Conservation (phyloP, 2,797 vertebrate genomes). For the Takifugu ocellatus region DNA sequence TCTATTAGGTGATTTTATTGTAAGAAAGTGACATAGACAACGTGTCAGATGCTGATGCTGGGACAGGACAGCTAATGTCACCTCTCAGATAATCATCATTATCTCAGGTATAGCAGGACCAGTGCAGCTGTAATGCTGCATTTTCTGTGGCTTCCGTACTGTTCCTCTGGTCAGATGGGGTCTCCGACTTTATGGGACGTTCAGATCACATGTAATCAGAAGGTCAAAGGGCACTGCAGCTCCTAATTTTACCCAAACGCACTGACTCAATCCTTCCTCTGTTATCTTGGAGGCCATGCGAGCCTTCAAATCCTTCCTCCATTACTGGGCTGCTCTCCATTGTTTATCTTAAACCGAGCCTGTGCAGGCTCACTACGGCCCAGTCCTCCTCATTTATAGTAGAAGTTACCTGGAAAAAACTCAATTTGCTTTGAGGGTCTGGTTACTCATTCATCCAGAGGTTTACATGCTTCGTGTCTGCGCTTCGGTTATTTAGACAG, state of each 20-base stretch:
- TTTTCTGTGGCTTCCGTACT: too few species aligned
- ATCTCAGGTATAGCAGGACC: neutral
- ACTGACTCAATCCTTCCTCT: neutral
- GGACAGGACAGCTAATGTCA: too few species aligned
- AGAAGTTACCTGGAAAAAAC: too few species aligned
- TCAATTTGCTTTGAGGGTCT: neutral
- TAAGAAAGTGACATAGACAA: too few species aligned
- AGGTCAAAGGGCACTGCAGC: constrained; percentile 13
- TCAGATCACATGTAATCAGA: constrained; percentile 13
- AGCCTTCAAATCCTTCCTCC: constrained; percentile 1
- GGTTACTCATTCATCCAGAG: constrained; percentile 1
- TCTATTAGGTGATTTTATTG: too few species aligned
- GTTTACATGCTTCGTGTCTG: too few species aligned
- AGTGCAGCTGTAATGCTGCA: neutral
- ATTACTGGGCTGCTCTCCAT: neutral
- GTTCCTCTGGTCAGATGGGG: neutral
- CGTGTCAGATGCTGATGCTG: too few species aligned
- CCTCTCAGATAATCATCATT: too few species aligned
- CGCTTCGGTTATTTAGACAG: too few species aligned
- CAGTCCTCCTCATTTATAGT: neutral
- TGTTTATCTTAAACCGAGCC: neutral
- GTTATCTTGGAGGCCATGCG: constrained; percentile 3
- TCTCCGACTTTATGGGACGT: neutral
- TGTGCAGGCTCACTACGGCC: constrained; percentile 9
- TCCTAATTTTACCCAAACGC: neutral